Evolutionary conservation across 1,140 invertebrate genomes (phyloP).

Genomic region (Monomorium pharaonis): DNA sequence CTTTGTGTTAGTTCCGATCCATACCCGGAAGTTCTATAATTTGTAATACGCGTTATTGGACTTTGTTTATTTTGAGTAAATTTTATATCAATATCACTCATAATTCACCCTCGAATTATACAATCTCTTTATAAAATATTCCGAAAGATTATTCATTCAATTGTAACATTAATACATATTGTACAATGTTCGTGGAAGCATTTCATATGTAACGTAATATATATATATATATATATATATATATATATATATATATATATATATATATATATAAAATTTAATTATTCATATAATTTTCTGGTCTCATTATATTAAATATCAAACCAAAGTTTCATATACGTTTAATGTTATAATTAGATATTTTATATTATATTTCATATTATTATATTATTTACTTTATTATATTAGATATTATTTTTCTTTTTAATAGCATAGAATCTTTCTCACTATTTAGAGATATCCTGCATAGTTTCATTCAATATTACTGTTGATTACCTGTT

Average conservation of each 20-base stretch:
- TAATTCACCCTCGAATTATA: neutral
- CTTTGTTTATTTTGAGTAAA: neutral
- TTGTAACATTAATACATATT: neutral
- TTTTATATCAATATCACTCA: neutral
- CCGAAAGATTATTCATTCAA: neutral
- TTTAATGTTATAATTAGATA: neutral
- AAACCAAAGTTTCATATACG: neutral
- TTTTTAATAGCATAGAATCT: neutral
- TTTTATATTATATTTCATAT: neutral
- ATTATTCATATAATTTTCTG: neutral
- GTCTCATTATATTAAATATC: neutral
- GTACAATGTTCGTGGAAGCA: neutral
- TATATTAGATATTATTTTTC: neutral
- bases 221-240: too few species aligned
- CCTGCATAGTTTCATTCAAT: neutral
- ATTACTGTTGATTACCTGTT: constrained; percentile 79
- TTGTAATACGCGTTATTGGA: neutral
- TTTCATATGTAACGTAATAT: neutral
- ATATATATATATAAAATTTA: too few species aligned
- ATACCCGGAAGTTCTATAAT: constrained; percentile 81
- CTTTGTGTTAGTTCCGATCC: constrained; percentile 85
- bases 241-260: too few species aligned
- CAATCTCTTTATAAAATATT: neutral
- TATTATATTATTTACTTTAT: neutral
- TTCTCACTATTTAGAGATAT: neutral